A percentile compares a stretch with the other conserved stretches of the same genome.
Evolutionary conservation across 2,797 vertebrate genomes (phyloP).

Genomic region (Natrix natrix): DNA sequence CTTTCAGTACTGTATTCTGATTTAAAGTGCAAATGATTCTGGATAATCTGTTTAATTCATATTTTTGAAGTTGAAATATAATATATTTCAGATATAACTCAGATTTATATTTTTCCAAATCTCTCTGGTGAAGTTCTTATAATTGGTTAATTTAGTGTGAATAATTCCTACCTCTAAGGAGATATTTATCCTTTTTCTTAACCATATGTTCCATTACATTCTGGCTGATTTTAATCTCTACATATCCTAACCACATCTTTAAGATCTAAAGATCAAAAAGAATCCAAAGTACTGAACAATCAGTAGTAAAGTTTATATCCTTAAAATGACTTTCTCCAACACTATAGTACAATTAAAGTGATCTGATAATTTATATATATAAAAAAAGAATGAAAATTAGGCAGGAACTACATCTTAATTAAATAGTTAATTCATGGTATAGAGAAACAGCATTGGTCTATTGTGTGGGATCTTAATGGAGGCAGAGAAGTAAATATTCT

Average conservation of each 20-base stretch:
- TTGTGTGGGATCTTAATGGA: background rate
- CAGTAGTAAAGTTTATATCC: background rate
- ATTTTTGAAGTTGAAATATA: background rate
- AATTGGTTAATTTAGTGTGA: background rate
- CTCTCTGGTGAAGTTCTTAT: background rate
- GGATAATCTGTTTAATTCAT: background rate
- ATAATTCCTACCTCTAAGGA: background rate
- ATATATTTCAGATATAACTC: background rate
- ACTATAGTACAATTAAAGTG: background rate
- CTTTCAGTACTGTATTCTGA: background rate
- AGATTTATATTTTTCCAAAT: background rate
- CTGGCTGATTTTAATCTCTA: background rate
- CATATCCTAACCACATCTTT: background rate
- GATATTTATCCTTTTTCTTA: background rate
- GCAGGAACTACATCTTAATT: background rate
- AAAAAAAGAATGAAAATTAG: background rate
- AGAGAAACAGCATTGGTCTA: background rate
- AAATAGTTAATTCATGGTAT: background rate
- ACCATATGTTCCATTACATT: background rate
- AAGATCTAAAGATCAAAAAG: background rate
- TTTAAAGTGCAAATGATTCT: background rate
- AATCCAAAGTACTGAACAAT: background rate
- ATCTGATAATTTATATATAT: background rate
- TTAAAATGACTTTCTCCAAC: background rate
- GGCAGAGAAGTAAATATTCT: background rate